Conservation (phyloP, 2,888 invertebrate genomes). For the Onthophagus sagittarius region DNA sequence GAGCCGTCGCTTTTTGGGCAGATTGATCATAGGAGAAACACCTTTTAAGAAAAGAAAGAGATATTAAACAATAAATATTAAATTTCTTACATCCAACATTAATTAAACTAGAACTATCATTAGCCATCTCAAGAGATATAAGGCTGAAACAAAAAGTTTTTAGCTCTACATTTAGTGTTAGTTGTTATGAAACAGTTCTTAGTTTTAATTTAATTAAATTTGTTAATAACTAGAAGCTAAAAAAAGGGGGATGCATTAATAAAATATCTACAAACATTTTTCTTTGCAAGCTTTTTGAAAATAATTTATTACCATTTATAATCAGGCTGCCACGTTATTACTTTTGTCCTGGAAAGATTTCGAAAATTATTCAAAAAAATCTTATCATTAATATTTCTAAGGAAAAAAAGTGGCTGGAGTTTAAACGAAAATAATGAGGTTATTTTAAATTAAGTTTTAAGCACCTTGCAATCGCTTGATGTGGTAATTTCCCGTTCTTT, state of each 20-base stretch:
- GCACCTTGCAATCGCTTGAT: slow-evolving; percentile 58
- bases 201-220: no score
- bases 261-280: no score
- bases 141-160: no score
- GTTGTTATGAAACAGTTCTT: no score
- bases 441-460: slow-evolving; percentile 14
- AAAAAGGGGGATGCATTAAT: no score
- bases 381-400: neutral
- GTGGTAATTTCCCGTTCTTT: slow-evolving; percentile 30
- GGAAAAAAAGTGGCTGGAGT: neutral
- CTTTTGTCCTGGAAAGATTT: slow-evolving; percentile 78
- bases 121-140: no score
- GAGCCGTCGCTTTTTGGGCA: slow-evolving; percentile 56
- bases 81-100: no score
- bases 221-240: no score
- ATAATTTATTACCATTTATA: slow-evolving; percentile 69
- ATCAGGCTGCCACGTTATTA: slow-evolving; percentile 80
- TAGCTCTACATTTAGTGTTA: no score
- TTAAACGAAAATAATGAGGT: neutral
- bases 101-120: no score
- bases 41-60: slow-evolving; percentile 49
- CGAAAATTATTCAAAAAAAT: slow-evolving; percentile 42
- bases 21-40: slow-evolving; percentile 71
- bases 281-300: neutral
- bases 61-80: neutral